These are phyloP conservation scores for Addax nasomaculatus DNA, from an alignment of 2,113 vertebrate species.

Conservation along the genomic window DNA sequence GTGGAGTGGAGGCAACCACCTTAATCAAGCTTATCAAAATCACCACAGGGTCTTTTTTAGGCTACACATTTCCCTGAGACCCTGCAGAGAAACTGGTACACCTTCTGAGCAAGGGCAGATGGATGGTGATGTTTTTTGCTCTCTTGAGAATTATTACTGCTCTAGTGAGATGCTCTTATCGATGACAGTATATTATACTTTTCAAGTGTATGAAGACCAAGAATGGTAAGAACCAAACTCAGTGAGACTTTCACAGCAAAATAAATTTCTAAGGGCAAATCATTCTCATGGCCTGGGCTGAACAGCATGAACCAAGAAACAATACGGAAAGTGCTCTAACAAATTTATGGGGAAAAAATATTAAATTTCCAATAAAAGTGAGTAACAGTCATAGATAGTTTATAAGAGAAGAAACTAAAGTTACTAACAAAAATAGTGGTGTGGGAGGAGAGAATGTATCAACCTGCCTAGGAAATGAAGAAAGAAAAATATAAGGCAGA, in stretches of 20 bases:
- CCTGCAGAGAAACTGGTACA: background rate
- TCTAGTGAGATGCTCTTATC: background rate
- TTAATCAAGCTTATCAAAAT: background rate
- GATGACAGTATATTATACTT: background rate
- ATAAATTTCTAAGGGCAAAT: background rate
- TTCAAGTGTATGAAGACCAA: background rate
- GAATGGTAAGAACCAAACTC: background rate
- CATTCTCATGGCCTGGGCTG: background rate
- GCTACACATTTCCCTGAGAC: background rate
- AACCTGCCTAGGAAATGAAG: background rate
- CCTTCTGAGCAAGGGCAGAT: background rate
- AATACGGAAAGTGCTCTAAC: background rate
- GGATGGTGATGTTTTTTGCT: background rate
- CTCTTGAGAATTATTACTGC: background rate
- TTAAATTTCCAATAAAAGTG: background rate
- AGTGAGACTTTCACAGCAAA: background rate
- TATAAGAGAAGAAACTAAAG: background rate
- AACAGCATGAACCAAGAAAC: background rate
- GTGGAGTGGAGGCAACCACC: background rate
- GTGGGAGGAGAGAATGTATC: accelerated
- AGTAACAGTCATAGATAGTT: background rate
- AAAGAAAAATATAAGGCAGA: background rate
- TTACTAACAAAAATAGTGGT: background rate
- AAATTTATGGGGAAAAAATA: background rate
- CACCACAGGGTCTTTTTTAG: background rate